A percentile compares a stretch with the other conserved stretches of the same genome.
Evolutionary conservation across 2,113 vertebrate species (phyloP).

Genomic region (Dromas ardeola): DNA sequence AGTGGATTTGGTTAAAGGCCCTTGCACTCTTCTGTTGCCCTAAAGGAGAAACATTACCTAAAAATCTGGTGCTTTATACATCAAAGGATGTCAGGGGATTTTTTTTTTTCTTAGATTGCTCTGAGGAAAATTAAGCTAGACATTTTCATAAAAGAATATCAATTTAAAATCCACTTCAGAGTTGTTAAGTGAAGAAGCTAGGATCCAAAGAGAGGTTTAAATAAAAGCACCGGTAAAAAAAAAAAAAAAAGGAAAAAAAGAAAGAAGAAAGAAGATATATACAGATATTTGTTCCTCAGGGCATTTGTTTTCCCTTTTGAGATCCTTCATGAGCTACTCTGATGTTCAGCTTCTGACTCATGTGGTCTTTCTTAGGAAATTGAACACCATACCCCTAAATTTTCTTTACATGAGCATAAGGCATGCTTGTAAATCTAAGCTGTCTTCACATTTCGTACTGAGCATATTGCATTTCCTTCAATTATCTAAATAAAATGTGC

Average conservation of each 20-base stretch:
- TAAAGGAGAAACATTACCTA: background rate
- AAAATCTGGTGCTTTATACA: background rate
- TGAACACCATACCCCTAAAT: background rate
- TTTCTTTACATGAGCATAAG: background rate
- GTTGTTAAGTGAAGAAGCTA: background rate
- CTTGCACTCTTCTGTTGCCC: background rate
- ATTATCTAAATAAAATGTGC: constrained; percentile 8
- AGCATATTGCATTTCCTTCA: background rate
- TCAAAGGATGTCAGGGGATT: background rate
- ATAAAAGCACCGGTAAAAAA: background rate
- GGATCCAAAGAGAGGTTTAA: background rate
- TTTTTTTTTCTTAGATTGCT: background rate
- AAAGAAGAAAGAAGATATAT: background rate
- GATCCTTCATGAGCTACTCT: background rate
- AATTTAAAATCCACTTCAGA: background rate
- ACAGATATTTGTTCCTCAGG: background rate
- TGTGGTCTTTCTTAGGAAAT: background rate
- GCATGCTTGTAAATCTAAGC: background rate
- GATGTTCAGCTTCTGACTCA: background rate
- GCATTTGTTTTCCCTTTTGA: background rate
- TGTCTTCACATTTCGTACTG: background rate
- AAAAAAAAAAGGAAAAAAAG: background rate
- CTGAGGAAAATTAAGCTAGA: constrained; percentile 2
- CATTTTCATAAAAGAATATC: background rate
- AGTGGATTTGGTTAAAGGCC: background rate